Evolutionary conservation across 2,888 invertebrate genomes (phyloP), one percentile per base, ranked within the genome.

Genomic region (Hirtodrosophila trivittata): DNA sequence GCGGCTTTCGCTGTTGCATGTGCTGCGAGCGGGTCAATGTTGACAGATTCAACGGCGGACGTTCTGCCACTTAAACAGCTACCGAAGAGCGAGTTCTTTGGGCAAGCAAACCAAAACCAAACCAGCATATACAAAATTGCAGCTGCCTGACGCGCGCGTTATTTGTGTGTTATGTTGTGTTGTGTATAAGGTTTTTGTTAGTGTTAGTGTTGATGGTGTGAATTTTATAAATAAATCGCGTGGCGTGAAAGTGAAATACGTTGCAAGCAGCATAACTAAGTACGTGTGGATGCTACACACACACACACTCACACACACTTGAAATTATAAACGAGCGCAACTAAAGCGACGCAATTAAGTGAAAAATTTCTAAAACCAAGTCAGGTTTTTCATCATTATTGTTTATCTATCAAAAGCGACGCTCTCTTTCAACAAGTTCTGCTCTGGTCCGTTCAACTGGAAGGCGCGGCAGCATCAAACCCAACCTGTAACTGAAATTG

Each of bases 1-100:
- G 80, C 86, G 86, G 80, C 86, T 78, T 78, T 82, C 77, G 80
- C 75, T 83, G 85, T 81, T 73, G 85, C 74, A 73, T 60, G 80
- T 63, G 66, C 67, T 77, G 78, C 41, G 55, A 65, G 58, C 66
- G 70, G 67, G 47, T 63, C 14, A 5, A 62, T 14, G 41, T 21
- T 26, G 12, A 30, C 47, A 47, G 14, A 13, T 8, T 10, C 1
- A 21, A 35, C 46, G 26, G 1, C 39, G 25, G n/a, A 8, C 28
- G 39, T 42, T 51, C 56, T 38, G 35, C 43, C 54, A 58, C 67
- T 58, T 57, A 37, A 55, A 30, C 18, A 26, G 43, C 43, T 25
- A 37, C 12, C 52, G 46, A 37, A 10, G 33, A 46, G 37, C 42
- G 35, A 56, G 66, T 59, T 65, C 58, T 65, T 66, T 63, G 51